phyloP scores from a whole-genome alignment of 2,888 invertebrate genomes.

The Spodoptera littoralis region DNA sequence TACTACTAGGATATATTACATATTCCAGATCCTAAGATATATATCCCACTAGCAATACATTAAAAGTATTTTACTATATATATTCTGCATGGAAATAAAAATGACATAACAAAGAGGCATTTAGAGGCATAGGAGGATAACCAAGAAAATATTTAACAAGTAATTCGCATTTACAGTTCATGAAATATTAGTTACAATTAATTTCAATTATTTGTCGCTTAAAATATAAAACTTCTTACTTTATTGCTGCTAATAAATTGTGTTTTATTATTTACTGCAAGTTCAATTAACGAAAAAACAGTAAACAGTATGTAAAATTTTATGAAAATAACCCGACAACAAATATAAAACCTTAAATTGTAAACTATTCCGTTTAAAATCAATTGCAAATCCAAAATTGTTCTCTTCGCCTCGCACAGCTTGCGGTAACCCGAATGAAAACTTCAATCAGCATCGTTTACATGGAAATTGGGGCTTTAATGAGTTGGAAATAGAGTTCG shows the following conservation, averaged over 20 bases:
- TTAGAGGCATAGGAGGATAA: too few relatives aligned
- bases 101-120: too few relatives aligned
- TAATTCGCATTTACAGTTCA: too few relatives aligned
- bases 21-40: too few relatives aligned
- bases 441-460: constrained; percentile 17
- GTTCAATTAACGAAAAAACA: neutral
- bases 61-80: too few relatives aligned
- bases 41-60: too few relatives aligned
- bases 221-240: neutral
- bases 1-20: too few relatives aligned
- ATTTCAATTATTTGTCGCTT: neutral
- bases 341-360: constrained; percentile 6
- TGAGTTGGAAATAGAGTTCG: constrained; percentile 10
- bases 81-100: too few relatives aligned
- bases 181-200: neutral
- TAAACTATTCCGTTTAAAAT: constrained; percentile 10
- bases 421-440: constrained; percentile 37
- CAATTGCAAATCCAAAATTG: constrained; percentile 3
- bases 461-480: constrained; percentile 24
- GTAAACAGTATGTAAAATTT: neutral
- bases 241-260: neutral
- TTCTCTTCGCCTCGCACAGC: constrained; percentile 14
- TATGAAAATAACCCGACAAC: neutral
- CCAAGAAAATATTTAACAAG: constrained; percentile 13
- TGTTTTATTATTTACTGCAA: neutral